Percentiles rank a stretch among this genome's conserved stretches.
phyloP scores from a whole-genome alignment of 2,888 invertebrate genomes.

The Rhingia campestris region DNA sequence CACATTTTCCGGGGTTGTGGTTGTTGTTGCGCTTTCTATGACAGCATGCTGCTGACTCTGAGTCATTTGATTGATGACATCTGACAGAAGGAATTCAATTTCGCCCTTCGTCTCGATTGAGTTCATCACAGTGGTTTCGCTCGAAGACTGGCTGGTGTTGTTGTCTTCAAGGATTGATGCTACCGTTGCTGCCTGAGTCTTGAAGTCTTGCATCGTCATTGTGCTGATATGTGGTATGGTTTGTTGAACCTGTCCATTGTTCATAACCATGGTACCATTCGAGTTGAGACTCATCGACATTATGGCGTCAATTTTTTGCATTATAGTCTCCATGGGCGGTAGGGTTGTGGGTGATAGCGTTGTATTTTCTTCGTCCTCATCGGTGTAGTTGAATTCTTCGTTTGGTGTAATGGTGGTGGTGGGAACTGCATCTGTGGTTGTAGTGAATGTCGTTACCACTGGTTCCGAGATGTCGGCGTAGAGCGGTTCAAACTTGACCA shows the following conservation, averaged over 20 bases:
- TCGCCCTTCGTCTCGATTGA: slow-evolving; percentile 80
- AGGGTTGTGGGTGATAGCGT: slow-evolving; percentile 62
- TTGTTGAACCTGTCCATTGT: slow-evolving; percentile 64
- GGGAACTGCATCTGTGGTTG: slow-evolving; percentile 57
- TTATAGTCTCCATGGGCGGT: slow-evolving; percentile 75
- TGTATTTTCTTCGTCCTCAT: slow-evolving; percentile 10
- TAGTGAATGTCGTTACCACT: slow-evolving; percentile 76
- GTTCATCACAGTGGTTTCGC: slow-evolving; percentile 75
- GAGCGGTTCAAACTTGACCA: slow-evolving; percentile 78
- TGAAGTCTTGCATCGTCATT: slow-evolving; percentile 81
- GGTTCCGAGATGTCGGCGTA: slow-evolving; percentile 78
- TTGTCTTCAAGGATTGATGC: slow-evolving; percentile 81
- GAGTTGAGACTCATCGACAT: slow-evolving; percentile 66
- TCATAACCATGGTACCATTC: slow-evolving; percentile 75
- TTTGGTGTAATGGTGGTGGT: slow-evolving; percentile 42
- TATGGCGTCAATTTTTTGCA: slow-evolving; percentile 75
- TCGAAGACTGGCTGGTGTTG: slow-evolving; percentile 61
- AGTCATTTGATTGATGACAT: slow-evolving; percentile 81
- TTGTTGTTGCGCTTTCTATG: slow-evolving; percentile 30
- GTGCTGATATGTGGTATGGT: slow-evolving; percentile 57
- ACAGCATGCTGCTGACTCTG: slow-evolving; percentile 33
- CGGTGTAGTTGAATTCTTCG: slow-evolving; percentile 31
- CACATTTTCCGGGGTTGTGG: slow-evolving; percentile 4
- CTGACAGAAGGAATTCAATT: slow-evolving; percentile 80
- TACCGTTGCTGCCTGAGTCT: slow-evolving; percentile 81